Evolutionary conservation across 2,797 vertebrate species (phyloP).

Genomic region (Mycteria americana): DNA sequence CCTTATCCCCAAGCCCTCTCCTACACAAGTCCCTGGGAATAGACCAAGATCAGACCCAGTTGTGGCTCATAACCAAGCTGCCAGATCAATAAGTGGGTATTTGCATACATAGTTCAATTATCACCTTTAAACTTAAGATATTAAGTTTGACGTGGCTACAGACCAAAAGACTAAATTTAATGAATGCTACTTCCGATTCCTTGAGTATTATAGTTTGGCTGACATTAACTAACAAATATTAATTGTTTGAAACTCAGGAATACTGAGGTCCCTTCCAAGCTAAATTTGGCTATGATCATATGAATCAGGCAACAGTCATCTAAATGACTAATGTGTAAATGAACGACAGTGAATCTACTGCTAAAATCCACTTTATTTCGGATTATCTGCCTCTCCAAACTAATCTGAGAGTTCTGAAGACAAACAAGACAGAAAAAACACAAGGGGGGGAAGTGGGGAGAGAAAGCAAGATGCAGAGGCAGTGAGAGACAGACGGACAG

Average conservation of each 20-base stretch:
- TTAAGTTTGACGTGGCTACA: not conserved
- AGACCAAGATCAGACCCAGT: not conserved
- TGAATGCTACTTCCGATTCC: not conserved
- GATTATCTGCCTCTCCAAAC: conserved; percentile 9
- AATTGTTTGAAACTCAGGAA: not conserved
- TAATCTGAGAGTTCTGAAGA: not conserved
- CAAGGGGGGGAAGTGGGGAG: not conserved
- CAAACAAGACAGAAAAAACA: not conserved
- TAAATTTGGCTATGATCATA: not conserved
- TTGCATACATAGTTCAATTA: not conserved
- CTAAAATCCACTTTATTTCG: conserved; percentile 30
- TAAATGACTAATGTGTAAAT: not conserved
- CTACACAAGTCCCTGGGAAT: not conserved
- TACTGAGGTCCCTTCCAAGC: not conserved
- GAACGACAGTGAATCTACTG: not conserved
- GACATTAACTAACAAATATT: not conserved
- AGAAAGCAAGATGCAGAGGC: not conserved
- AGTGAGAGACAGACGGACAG: not conserved
- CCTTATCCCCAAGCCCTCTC: not conserved
- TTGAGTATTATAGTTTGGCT: not conserved
- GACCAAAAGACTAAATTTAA: not conserved
- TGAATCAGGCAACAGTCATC: not conserved
- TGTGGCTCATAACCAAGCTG: not conserved
- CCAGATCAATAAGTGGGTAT: not conserved
- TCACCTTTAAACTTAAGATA: not conserved